phyloP scores from a whole-genome alignment of 2,797 vertebrate species.

The Uromys caudimaculatus region DNA sequence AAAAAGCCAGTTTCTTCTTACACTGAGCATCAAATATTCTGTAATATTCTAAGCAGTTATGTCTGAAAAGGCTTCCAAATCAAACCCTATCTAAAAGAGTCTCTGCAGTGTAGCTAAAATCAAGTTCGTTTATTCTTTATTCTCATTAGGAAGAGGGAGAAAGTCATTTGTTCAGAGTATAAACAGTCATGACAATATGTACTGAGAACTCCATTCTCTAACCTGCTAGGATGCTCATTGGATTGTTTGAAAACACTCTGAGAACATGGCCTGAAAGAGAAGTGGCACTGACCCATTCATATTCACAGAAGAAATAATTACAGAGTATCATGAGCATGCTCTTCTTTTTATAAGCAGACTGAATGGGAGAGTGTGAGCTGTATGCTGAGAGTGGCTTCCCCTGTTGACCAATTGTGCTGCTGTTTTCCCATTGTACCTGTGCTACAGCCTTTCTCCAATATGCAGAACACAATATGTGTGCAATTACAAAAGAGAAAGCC shows the following conservation, averaged over 20 bases:
- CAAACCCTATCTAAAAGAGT: slow-evolving; percentile 1
- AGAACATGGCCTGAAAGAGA: slow-evolving; percentile 57
- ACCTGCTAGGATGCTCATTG: slow-evolving; percentile 48
- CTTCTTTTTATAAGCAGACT: neutral
- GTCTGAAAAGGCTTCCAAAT: neutral
- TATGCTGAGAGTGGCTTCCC: slow-evolving; percentile 21
- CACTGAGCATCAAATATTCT: neutral
- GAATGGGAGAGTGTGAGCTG: neutral
- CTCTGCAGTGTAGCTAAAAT: neutral
- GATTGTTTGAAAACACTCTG: slow-evolving; percentile 69
- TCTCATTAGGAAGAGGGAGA: neutral
- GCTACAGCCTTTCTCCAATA: slow-evolving; percentile 35
- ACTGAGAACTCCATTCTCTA: slow-evolving; percentile 65
- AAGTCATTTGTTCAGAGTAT: slow-evolving; percentile 47
- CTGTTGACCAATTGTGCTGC: slow-evolving; percentile 6
- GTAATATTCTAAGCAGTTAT: slow-evolving; percentile 28
- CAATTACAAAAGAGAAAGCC: neutral
- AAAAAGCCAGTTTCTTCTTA: neutral
- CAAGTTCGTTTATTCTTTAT: slow-evolving; percentile 45
- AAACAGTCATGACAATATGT: slow-evolving; percentile 69
- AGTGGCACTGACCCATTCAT: slow-evolving; percentile 63
- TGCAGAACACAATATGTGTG: neutral
- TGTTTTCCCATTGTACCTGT: neutral
- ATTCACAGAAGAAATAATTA: slow-evolving; percentile 76
- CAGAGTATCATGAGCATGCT: slow-evolving; percentile 66